Base-by-base conservation (phyloP, 2,888 invertebrate genomes). In the Drosophila formosana region DNA sequence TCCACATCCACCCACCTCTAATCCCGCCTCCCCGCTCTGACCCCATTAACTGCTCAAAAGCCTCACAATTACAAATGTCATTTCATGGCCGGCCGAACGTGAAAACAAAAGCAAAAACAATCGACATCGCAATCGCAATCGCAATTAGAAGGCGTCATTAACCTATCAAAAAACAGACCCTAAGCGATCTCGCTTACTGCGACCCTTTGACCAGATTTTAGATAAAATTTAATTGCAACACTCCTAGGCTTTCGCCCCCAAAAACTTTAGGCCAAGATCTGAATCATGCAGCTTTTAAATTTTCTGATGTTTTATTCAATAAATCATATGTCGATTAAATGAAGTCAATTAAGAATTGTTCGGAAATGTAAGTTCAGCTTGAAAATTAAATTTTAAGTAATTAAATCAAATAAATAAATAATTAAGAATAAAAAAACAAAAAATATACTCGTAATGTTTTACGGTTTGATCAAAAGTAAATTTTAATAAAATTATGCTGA, bases 71-170 rank as follows among this genome's bases (percentile, higher is more conserved):
- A 72, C n/a, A 55, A 43, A 30, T 51, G 39, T 39, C 39, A 63
- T 45, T 64, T 67, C 49, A 61, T 61, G 60, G 47, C 30, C 26
- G 32, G n/a, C 32, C 32, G 37, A 39, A 7, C 34, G 4, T 9
- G 4, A 9, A 34, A 11, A 37, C 37, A 37, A 34, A 30, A 32
- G 9, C 32, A 32, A 8, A 32, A 32, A 1, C 30, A 30, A 30
- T 3, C 34, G 11, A 1, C 11, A 34, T 34, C 34, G 34, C 34
- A 34, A 37, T 34, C 34, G 34, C 34, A 34, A 37, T 37, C 6
- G 41, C 67, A 64, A 73, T 67, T 61, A 57, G 46, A 18, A 50
- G 41, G 41, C 23, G 39, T 32, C n/a, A 66, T 73, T 72, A 73
- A 34, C 65, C 11, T 63, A 63, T 72, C 57, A 11, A 18, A 18